These are phyloP conservation scores for Lynx canadensis DNA, from an alignment of 2,113 vertebrate species.

Conservation along the genomic window DNA sequence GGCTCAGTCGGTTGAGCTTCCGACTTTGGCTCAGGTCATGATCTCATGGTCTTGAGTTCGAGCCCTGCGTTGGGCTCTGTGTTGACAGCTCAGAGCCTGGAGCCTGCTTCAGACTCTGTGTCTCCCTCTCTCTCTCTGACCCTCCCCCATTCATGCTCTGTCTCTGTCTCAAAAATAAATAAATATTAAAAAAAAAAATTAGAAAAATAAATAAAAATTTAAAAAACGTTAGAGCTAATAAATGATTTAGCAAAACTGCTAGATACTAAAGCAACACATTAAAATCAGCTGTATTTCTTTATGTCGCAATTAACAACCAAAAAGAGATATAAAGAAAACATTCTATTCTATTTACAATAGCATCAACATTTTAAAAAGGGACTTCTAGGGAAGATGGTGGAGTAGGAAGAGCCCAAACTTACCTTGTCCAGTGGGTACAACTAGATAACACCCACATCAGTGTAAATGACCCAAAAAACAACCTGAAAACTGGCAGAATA, in stretches of 20 bases:
- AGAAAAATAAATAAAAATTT: neutral
- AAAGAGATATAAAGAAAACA: neutral
- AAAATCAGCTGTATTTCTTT: neutral
- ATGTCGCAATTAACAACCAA: neutral
- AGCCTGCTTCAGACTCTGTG: too few relatives aligned
- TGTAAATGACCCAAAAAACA: neutral
- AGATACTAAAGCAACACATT: neutral
- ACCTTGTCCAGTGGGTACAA: neutral
- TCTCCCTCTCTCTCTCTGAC: too few relatives aligned
- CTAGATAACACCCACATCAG: neutral
- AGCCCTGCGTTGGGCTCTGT: too few relatives aligned
- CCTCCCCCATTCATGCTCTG: too few relatives aligned
- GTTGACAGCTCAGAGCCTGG: too few relatives aligned
- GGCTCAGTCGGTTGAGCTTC: too few relatives aligned
- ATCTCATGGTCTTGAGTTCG: too few relatives aligned
- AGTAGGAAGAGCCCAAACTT: neutral
- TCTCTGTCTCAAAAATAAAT: too few relatives aligned
- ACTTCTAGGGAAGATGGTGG: too few relatives aligned
- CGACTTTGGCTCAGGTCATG: too few relatives aligned
- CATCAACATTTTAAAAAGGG: neutral
- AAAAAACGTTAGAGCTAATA: neutral
- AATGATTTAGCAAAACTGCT: neutral
- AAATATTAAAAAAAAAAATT: neutral
- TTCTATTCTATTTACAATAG: neutral
- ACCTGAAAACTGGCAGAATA: neutral